Evolutionary conservation across 2,888 invertebrate genomes (phyloP).

Genomic region (Calameuta pallipes): DNA sequence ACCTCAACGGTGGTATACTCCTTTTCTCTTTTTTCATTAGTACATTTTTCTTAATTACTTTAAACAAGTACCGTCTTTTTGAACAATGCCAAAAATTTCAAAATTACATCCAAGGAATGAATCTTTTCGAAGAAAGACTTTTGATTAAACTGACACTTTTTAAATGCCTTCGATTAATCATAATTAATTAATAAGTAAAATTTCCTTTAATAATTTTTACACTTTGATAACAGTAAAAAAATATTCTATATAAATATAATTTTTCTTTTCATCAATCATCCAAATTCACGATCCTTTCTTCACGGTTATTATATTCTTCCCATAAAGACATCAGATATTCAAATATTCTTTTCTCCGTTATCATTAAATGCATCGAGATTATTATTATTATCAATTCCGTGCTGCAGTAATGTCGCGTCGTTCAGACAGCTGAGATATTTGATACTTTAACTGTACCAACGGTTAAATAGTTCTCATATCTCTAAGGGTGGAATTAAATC

Average conservation of each 20-base stretch:
- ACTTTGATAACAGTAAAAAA: background rate
- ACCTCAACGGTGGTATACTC: no score
- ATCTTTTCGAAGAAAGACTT: background rate
- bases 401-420: background rate
- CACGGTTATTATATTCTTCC: background rate
- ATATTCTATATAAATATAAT: background rate
- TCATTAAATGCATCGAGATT: background rate
- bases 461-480: background rate
- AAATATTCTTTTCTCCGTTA: background rate
- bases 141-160: background rate
- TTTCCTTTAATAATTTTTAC: background rate
- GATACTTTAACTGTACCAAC: background rate
- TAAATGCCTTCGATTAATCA: background rate
- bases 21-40: no score
- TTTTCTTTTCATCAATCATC: background rate
- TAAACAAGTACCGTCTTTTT: background rate
- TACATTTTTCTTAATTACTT: background rate
- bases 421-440: background rate
- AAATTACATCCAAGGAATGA: background rate
- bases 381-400: background rate
- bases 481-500: background rate
- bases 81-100: background rate
- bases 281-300: background rate
- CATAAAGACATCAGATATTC: background rate
- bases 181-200: background rate